These are phyloP conservation scores for Tachystola acroxantha DNA, from an alignment of 2,888 invertebrate species.

Conservation along the genomic window DNA sequence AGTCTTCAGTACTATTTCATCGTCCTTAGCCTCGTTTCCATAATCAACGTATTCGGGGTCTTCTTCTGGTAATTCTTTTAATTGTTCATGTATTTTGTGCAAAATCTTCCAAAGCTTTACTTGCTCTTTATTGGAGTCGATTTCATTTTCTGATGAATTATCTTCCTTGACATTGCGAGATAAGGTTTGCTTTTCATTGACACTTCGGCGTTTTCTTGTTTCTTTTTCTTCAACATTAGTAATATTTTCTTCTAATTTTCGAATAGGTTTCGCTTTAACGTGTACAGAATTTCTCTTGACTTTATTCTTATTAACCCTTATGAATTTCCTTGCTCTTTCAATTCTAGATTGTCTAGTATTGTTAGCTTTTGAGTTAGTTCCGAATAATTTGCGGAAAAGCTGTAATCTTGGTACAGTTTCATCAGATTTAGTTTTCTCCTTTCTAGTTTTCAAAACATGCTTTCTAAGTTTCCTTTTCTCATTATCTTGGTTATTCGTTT, in stretches of 20 bases:
- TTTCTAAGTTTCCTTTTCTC: conserved; percentile 20
- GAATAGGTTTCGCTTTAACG: conserved; percentile 15
- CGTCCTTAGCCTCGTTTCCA: conserved; percentile 19
- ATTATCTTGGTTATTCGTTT: conserved; percentile 17
- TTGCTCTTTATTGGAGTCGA: conserved; percentile 31
- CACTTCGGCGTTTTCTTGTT: conserved; percentile 14
- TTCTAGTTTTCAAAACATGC: conserved; percentile 18
- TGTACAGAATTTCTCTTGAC: conserved; percentile 14
- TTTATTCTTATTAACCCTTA: conserved; percentile 14
- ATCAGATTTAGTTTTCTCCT: conserved; percentile 10
- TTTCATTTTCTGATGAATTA: conserved; percentile 35
- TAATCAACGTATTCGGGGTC: conserved; percentile 16
- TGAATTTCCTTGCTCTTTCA: conserved; percentile 9
- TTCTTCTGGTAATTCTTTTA: conserved; percentile 31
- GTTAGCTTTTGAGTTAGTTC: not conserved
- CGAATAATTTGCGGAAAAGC: conserved; percentile 3
- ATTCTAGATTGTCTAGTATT: conserved; percentile 14
- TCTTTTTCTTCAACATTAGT: conserved; percentile 20
- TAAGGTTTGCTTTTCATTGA: conserved; percentile 10
- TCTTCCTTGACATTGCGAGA: conserved; percentile 5
- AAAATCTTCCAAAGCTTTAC: conserved; percentile 41
- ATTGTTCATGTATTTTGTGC: conserved; percentile 38
- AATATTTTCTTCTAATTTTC: conserved; percentile 14
- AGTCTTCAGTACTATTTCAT: conserved; percentile 34
- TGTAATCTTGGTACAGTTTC: conserved; percentile 6